Conservation (phyloP, 2,888 invertebrate species). For the Bursaphelenchus okinawaensis region DNA sequence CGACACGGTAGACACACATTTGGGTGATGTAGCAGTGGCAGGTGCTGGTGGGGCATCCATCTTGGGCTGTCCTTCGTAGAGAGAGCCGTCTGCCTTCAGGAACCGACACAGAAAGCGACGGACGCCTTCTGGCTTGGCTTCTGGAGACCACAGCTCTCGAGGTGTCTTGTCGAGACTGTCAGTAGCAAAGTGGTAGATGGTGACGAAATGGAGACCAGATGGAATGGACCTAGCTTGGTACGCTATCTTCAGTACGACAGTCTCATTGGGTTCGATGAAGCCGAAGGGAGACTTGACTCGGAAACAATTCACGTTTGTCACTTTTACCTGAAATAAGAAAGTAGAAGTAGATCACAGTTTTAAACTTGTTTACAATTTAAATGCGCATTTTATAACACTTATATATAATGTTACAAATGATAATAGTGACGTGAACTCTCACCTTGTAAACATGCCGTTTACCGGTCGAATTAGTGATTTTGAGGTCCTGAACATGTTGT, state of each 20-base stretch:
- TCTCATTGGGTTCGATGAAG: conserved; percentile 35
- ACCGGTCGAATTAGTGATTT: conserved; percentile 21
- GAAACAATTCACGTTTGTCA: conserved; percentile 25
- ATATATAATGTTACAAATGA: not conserved
- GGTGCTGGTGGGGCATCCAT: too few species aligned
- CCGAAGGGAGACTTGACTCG: conserved; percentile 34
- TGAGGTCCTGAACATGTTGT: conserved; percentile 8
- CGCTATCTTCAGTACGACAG: conserved; percentile 25
- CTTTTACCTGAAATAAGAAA: conserved; percentile 29
- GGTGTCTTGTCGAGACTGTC: conserved; percentile 18
- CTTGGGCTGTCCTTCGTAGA: too few species aligned
- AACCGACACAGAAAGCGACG: conserved; percentile 28
- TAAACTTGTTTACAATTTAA: too few species aligned
- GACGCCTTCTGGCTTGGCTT: conserved; percentile 40
- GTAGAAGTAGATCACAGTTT: too few species aligned
- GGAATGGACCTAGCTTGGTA: conserved; percentile 28
- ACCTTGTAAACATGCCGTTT: conserved; percentile 27
- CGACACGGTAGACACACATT: too few species aligned
- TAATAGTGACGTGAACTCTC: not conserved
- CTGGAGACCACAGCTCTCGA: conserved; percentile 31
- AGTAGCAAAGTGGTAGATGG: conserved; percentile 38
- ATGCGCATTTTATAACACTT: too few species aligned
- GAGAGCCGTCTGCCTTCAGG: too few species aligned
- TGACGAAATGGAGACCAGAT: conserved; percentile 37
- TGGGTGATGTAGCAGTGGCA: too few species aligned